These are phyloP conservation scores for Ceratina calcarata DNA, from an alignment of 1,140 invertebrate genomes.

Conservation along the genomic window DNA sequence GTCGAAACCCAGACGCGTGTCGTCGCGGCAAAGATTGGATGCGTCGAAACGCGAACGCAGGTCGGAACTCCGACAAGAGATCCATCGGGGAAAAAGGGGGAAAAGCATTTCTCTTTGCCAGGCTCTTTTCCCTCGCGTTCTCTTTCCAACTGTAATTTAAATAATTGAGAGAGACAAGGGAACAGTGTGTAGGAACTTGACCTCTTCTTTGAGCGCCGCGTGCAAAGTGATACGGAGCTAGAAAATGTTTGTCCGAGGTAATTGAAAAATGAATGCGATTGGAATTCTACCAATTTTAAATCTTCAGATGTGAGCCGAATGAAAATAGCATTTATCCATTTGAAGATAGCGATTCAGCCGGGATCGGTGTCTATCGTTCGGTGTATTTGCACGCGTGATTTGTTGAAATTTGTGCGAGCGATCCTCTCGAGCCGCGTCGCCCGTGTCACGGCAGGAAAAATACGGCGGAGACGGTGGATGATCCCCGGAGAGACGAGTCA, in stretches of 20 bases:
- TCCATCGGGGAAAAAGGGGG: not conserved
- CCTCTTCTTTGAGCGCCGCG: not conserved
- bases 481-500: conserved; percentile 33
- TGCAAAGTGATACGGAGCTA: not conserved
- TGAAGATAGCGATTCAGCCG: too few species aligned
- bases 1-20: not conserved
- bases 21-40: conserved; percentile 18
- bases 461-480: conserved; percentile 20
- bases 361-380: too few species aligned
- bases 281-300: not conserved
- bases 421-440: not conserved
- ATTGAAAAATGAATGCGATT: not conserved
- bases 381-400: conserved; percentile 4
- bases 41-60: not conserved
- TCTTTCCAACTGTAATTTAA: conserved; percentile 1
- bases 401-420: not conserved
- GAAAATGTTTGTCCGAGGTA: not conserved
- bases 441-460: conserved; percentile 14
- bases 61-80: not conserved
- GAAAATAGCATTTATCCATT: not conserved
- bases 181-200: not conserved
- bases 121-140: not conserved
- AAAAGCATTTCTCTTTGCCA: not conserved
- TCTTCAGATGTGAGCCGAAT: not conserved
- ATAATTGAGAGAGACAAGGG: conserved; percentile 7